Conservation (phyloP, 2,797 vertebrate species). For the Poecilia wingei region DNA sequence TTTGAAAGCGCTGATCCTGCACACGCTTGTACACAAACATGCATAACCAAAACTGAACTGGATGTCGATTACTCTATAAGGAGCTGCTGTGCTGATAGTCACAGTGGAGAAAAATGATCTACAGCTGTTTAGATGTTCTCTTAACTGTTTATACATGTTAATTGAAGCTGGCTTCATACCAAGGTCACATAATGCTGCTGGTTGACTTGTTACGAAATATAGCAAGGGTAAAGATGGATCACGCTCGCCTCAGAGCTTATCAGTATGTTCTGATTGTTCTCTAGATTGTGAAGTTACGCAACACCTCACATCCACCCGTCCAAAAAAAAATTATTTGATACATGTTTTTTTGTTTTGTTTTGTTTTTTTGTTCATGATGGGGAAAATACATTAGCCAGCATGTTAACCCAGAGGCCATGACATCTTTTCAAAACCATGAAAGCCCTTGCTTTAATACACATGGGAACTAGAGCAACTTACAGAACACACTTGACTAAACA, state of each 20-base stretch:
- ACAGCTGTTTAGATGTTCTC: conserved; percentile 21
- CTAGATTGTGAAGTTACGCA: not conserved
- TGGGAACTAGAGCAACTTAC: conserved; percentile 26
- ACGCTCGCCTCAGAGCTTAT: not conserved
- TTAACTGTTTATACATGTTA: conserved; percentile 5
- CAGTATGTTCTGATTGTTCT: not conserved
- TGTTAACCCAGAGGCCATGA: conserved; percentile 37
- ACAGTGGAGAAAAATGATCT: conserved; percentile 14
- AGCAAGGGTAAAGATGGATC: not conserved
- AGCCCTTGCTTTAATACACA: conserved; percentile 42
- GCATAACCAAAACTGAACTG: conserved; percentile 18
- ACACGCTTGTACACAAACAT: not conserved
- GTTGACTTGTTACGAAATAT: conserved; percentile 3
- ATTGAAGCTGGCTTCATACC: not conserved
- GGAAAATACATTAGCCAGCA: conserved; percentile 44
- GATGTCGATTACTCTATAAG: conserved; percentile 24
- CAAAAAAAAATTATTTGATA: not conserved
- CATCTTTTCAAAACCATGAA: conserved; percentile 46
- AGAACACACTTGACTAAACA: conserved; percentile 53
- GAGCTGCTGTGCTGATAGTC: conserved; percentile 28
- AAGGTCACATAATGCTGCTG: not conserved
- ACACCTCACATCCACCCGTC: not conserved
- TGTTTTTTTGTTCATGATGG: conserved; percentile 22
- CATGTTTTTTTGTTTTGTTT: conserved; percentile 15
- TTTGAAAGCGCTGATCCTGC: not conserved